Conservation (phyloP, 2,113 vertebrate genomes). For the Pedionomus torquatus region DNA sequence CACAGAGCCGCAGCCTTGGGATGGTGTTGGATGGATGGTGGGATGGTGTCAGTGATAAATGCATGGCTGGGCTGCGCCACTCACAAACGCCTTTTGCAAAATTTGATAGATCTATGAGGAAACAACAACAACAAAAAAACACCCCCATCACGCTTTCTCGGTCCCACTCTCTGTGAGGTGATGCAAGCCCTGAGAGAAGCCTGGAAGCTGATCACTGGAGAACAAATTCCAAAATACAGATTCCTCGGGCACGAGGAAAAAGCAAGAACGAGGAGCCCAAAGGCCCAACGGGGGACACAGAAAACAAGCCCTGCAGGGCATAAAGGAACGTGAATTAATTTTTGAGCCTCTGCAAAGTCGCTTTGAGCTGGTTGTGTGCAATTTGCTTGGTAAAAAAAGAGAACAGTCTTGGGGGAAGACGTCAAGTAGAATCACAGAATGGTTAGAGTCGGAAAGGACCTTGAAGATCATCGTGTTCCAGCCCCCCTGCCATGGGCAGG, state of each 20-base stretch:
- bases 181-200: neutral
- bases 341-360: accelerated
- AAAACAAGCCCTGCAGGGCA: accelerated
- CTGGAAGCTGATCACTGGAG: neutral
- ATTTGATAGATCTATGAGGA: accelerated
- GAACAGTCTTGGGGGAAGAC: too few species aligned
- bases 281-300: accelerated
- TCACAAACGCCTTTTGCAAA: accelerated
- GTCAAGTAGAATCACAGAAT: too few species aligned
- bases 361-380: accelerated
- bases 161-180: neutral
- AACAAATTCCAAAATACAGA: neutral
- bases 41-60: accelerated
- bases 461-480: too few species aligned
- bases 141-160: neutral
- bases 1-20: accelerated
- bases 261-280: neutral
- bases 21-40: too few species aligned
- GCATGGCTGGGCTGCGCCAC: accelerated
- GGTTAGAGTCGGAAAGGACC: too few species aligned
- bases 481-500: too few species aligned
- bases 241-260: neutral
- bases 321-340: accelerated
- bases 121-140: neutral
- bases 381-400: too few species aligned